Evolutionary conservation across 2,888 invertebrate genomes (phyloP), one percentile per base, ranked within the genome.

Genomic region (Notodonta ziczac): DNA sequence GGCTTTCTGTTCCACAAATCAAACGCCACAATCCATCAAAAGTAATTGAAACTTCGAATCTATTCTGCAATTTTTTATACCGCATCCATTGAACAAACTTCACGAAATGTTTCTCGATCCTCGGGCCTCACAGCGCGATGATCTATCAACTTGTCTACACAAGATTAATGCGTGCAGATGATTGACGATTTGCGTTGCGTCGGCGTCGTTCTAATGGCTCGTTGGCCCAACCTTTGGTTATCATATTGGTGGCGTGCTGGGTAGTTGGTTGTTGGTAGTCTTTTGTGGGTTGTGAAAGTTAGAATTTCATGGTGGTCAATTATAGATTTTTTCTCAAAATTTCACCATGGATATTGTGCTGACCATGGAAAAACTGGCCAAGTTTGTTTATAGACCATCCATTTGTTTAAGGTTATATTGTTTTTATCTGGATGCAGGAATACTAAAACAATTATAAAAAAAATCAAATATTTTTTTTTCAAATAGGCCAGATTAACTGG

Each of bases 111-210:
- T 68, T 61, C 55, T 54, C 60, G 60, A 61, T 66, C 81, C 67
- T n/a, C 55, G 81, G 67, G 76, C 72, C 81, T 69, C 82, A 78
- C 84, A 82, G 78, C 84, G 88, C 89, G 90, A 91, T 92, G 92
- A 91, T 91, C 91, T 92, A 92, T 93, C 93, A 93, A 91, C 88
- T 91, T 93, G 93, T 93, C 93, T 91, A 83, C 92, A 87, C 87
- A 92, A 93, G 93, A 93, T 93, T 91, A 93, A 93, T 93, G 93
- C 88, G 91, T 88, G 83, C 81, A 85, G 91, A 92, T 93, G 93
- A 93, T 93, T 90, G 92, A 93, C 92, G 92, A 92, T 88, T 88
- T 84, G 89, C 89, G 88, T 85, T 86, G 83, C 80, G 84, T 85
- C 81, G 83, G 82, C 83, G 83, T 82, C 85, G 81, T 79, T 87